Evolutionary conservation across 2,888 invertebrate genomes (phyloP), one percentile per base, ranked within the genome.

Genomic region (Synergus itoensis): DNA sequence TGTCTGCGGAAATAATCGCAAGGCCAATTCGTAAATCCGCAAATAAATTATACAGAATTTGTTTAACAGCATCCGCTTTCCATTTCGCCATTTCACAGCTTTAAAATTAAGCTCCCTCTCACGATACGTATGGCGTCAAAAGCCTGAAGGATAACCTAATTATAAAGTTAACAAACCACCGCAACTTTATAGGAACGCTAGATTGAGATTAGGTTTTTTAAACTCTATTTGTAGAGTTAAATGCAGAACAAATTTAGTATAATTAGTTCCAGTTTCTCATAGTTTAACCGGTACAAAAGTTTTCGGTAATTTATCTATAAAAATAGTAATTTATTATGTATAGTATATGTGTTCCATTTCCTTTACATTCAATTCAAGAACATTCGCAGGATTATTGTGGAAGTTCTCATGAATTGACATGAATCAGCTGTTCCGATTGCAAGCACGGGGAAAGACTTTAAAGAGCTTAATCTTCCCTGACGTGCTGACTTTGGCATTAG

Each of bases 401-500:
- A 48, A 9, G 41, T 41, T 41, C 41, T 9, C 41, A 41, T 9
- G 9, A 41, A 41, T 41, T 8, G 41, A 41, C 48, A n/a, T 8
- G 16, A n/a, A 48, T 16, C 7, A 48, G 48, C n/a, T 48, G 48
- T 48, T 48, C 48, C 16, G 8, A 5, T 7, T 16, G 48, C 7
- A n/a, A n/a, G 7, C 2, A 48, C n/a, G 48, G 48, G 16, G 1
- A n/a, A 57, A 43, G 18, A 41, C 9, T 28, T 69, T 77, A 78
- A 75, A 77, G 79, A 87, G 84, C 85, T 89, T 88, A 88, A 89
- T 88, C 87, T 89, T 87, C 82, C 85, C 80, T 85, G 86, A 86
- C 87, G 85, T 86, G 88, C 89, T 88, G 89, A 89, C 88, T 88
- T 85, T 81, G 85, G 83, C 83, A 81, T 81, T 79, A 83, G 81